These are phyloP conservation scores for Corella eumyota DNA, from an alignment of 23 tunicate genomes.

Conservation along the genomic window DNA sequence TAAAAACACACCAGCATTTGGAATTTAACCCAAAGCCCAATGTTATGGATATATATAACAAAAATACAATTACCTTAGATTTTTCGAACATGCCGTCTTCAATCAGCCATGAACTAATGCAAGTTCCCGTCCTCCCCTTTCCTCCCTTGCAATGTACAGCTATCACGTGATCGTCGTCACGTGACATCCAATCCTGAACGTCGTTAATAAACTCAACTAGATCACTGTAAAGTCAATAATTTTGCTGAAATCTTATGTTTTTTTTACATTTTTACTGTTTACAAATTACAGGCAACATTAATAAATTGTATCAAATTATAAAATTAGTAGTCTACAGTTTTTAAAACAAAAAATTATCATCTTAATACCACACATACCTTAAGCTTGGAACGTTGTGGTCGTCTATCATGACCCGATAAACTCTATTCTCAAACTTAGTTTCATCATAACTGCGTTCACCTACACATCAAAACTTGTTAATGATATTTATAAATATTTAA, in stretches of 20 bases:
- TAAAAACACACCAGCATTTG: no score
- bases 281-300: no score
- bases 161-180: conserved; percentile 43
- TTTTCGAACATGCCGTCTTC: conserved; percentile 49
- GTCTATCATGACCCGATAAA: conserved; percentile 67
- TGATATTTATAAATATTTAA: no score
- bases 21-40: no score
- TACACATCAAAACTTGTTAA: conserved; percentile 8
- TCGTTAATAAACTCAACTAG: conserved; percentile 58
- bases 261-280: no score
- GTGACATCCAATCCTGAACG: conserved; percentile 58
- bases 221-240: conserved; percentile 24
- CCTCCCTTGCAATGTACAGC: conserved; percentile 98
- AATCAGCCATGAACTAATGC: conserved; percentile 80
- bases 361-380: no score
- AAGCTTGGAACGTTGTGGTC: conserved; percentile 97
- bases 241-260: no score
- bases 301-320: no score
- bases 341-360: no score
- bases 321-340: no score
- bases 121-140: conserved; percentile 95
- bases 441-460: conserved; percentile 88
- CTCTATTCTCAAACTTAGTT: conserved; percentile 57
- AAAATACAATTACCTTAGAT: conserved; percentile 30
- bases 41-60: not conserved